Base-by-base conservation (phyloP, 2,888 invertebrate species). In the Drosophila colorata region DNA sequence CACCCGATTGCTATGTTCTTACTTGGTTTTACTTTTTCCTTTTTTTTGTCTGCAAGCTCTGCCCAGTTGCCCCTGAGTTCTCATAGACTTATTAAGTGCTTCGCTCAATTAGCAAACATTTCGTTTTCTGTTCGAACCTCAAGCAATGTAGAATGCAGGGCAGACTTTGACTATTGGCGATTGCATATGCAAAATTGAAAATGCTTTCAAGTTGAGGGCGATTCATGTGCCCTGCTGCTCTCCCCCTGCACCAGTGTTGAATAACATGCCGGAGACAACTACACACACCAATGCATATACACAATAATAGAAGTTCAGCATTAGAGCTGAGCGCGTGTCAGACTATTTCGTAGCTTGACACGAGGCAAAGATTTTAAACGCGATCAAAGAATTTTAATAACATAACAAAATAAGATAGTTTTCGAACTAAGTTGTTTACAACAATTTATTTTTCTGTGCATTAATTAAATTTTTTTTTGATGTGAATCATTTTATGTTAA, bases 161-260 rank as follows among this genome's bases (percentile, higher is more conserved):
- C 52, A 55, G 47, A 70, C 60, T 57, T 55, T 58, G 66, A 44
- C 35, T 58, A 65, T 71, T 38, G 56, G 64, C 38, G 43, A 51
- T 69, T 74, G 74, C 74, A 69, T 69, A 74, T 74, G 70, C 52
- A 66, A 73, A 63, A 72, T 66, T 43, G 47, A 57, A 43, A 69
- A 66, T 76, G 69, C 51, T 55, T 60, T 56, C 58, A 53, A 52
- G 23, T 47, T 48, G 40, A 41, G 52, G 20, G 25, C 38, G 16
- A 13, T 13, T 33, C 33, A 41, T 43, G 44, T 65, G 51, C 43
- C 46, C 52, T 20, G n/a, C 18, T 14, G 18, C 4, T 14, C 11
- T 16, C 16, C 16, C 28, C 25, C 46, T 46, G 48, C 14, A 37
- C 35, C 51, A 55, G 41, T 37, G 53, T 40, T 28, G 49, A 61